Evolutionary conservation across 1,140 invertebrate species (phyloP).

Genomic region (Campodea augens): DNA sequence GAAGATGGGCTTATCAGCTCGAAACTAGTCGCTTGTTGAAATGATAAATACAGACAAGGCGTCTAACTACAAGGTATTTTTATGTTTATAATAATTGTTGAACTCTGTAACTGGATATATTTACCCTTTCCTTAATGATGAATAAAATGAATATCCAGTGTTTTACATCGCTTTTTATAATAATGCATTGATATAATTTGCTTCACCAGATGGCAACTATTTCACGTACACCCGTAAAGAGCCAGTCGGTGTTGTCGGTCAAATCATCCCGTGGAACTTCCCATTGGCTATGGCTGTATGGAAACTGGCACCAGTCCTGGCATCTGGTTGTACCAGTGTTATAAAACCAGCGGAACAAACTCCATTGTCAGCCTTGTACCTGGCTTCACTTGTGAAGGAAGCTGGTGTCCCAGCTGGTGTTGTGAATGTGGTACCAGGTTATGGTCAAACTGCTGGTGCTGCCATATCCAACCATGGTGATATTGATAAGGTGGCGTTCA

Average conservation of each 20-base stretch:
- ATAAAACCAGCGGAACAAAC: constrained; percentile 90
- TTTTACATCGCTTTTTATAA: too few species aligned
- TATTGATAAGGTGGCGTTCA: constrained; percentile 74
- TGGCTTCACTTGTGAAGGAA: constrained; percentile 60
- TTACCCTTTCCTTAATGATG: too few species aligned
- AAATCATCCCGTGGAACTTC: constrained; percentile 87
- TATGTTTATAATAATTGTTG: too few species aligned
- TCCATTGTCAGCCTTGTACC: constrained; percentile 62
- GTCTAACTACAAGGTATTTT: too few species aligned
- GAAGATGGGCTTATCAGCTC: too few species aligned
- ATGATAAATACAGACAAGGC: too few species aligned
- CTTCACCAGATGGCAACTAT: constrained; percentile 59
- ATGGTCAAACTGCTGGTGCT: constrained; percentile 59
- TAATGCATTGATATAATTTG: too few species aligned
- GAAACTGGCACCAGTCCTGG: constrained; percentile 70
- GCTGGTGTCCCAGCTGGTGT: constrained; percentile 61
- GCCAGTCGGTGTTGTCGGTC: constrained; percentile 69
- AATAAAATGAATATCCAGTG: too few species aligned
- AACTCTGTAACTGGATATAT: too few species aligned
- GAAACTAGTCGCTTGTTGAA: too few species aligned
- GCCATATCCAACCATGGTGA: constrained; percentile 54
- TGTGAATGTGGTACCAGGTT: constrained; percentile 65
- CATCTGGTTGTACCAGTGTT: constrained; percentile 64
- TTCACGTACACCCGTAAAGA: constrained; percentile 61
- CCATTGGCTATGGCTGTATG: constrained; percentile 57